Evolutionary conservation across 2,888 invertebrate species (phyloP).

Genomic region (Brachypterus glaber): DNA sequence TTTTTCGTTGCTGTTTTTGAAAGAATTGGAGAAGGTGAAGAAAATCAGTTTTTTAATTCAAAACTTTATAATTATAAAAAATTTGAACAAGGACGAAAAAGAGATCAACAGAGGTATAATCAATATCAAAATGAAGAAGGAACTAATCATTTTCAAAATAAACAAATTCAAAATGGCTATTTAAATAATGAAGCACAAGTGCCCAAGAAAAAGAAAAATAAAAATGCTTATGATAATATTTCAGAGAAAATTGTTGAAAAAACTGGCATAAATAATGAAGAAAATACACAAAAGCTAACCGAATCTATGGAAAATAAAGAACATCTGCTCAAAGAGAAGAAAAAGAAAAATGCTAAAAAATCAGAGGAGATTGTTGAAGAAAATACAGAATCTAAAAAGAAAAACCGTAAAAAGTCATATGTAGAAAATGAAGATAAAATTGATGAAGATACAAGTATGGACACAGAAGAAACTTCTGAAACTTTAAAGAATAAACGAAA

Average conservation of each 20-base stretch:
- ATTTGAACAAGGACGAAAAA: slow-evolving; percentile 17
- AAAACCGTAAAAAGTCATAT: slow-evolving; percentile 5
- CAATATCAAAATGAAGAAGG: slow-evolving; percentile 13
- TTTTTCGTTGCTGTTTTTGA: slow-evolving; percentile 93
- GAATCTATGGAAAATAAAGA: neutral
- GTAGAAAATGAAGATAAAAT: slow-evolving; percentile 9
- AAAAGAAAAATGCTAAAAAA: slow-evolving; percentile 17
- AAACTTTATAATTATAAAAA: slow-evolving; percentile 24
- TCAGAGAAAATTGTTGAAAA: neutral
- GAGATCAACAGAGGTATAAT: slow-evolving; percentile 10
- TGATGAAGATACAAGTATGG: neutral
- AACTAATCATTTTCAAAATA: neutral
- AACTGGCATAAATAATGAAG: neutral
- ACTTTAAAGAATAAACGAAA: slow-evolving; percentile 18
- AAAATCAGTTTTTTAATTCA: slow-evolving; percentile 30
- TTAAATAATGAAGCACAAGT: neutral
- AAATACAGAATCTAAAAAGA: neutral
- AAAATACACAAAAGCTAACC: neutral
- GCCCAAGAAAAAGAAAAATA: neutral
- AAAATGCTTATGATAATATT: neutral
- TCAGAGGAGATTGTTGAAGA: slow-evolving; percentile 9
- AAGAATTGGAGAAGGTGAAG: slow-evolving; percentile 43
- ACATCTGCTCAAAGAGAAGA: slow-evolving; percentile 1
- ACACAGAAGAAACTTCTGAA: neutral
- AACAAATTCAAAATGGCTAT: slow-evolving; percentile 1